Base-by-base conservation (phyloP, 2,888 invertebrate genomes). In the Scaptomyza caliginosa region DNA sequence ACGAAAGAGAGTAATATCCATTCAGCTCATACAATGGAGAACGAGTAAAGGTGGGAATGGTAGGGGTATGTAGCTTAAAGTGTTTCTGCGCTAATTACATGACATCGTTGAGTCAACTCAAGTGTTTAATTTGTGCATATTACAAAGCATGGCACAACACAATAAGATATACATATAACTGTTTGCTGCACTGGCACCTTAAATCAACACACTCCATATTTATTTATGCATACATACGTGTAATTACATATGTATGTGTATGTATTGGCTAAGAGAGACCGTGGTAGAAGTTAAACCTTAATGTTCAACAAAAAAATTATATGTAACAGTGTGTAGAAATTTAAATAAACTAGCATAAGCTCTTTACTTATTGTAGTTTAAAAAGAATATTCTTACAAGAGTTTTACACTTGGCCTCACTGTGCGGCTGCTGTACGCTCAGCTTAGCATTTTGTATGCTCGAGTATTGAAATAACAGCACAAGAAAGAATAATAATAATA, bases 401-500 rank as follows among this genome's bases (percentile, higher is more conserved):
- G n/a, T 11, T 28, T 16, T 10, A 11, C 4, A 49, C 3, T 30
- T 30, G 21, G 26, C 40, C 10, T 59, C 60, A 74, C 57, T 58
- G 67, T 76, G 48, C 67, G 72, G 73, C 77, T 72, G 77, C 67
- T 76, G 77, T 26, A 7, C 13, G 73, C 66, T 76, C 59, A 52
- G 42, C 60, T 55, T 40, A 42, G 67, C 62, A 62, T 74, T 77
- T 77, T 77, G 75, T 74, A 69, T 69, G 65, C 65, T 77, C 68
- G 73, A 69, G 80, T 66, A 86, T 69, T 83, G 79, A 86, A 83
- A 80, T 86, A 86, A 86, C 77, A 80, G 77, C 86, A 71, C 80
- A 68, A 80, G 74, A 75, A 78, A 72, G 78, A 68, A 84, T 72
- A 75, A 57, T 66, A 67, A 67, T 72, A 68, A 84, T 72, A 75